These are phyloP conservation scores for Cosmorhoe ocellata DNA, from an alignment of 2,888 invertebrate genomes.

Conservation along the genomic window DNA sequence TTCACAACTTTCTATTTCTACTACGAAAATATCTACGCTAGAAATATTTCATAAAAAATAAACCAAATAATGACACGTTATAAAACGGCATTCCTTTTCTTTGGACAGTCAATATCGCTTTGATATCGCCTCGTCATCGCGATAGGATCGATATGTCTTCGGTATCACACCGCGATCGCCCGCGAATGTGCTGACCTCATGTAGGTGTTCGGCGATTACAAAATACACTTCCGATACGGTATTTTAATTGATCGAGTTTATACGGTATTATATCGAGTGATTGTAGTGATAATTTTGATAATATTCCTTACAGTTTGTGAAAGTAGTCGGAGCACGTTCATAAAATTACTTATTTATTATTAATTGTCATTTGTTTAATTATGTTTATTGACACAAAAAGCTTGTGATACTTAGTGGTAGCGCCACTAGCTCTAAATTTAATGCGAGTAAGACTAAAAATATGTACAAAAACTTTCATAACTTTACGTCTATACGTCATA, in stretches of 20 bases:
- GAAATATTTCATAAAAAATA: slow-evolving; percentile 50
- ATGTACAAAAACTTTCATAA: too few relatives aligned
- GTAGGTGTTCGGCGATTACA: slow-evolving; percentile 67
- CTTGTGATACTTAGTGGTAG: too few relatives aligned
- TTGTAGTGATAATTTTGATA: not conserved
- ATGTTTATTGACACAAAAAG: too few relatives aligned
- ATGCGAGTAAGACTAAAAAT: too few relatives aligned
- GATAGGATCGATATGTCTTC: slow-evolving; percentile 75
- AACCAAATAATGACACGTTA: slow-evolving; percentile 62
- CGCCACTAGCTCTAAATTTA: too few relatives aligned
- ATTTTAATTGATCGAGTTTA: slow-evolving; percentile 51
- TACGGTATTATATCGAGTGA: slow-evolving; percentile 15
- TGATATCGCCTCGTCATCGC: slow-evolving; percentile 70
- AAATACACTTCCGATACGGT: slow-evolving; percentile 57
- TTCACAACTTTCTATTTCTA: slow-evolving; percentile 42
- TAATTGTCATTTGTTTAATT: too few relatives aligned
- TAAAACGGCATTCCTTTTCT: slow-evolving; percentile 64
- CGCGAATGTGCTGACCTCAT: slow-evolving; percentile 75
- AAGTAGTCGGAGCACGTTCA: too few relatives aligned
- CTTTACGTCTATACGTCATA: too few relatives aligned
- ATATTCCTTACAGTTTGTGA: too few relatives aligned
- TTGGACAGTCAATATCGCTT: slow-evolving; percentile 62
- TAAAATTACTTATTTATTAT: too few relatives aligned
- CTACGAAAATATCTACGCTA: not conserved
- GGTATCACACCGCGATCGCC: slow-evolving; percentile 80